Base-by-base conservation (phyloP, 2,888 invertebrate species). In the Troides helena region DNA sequence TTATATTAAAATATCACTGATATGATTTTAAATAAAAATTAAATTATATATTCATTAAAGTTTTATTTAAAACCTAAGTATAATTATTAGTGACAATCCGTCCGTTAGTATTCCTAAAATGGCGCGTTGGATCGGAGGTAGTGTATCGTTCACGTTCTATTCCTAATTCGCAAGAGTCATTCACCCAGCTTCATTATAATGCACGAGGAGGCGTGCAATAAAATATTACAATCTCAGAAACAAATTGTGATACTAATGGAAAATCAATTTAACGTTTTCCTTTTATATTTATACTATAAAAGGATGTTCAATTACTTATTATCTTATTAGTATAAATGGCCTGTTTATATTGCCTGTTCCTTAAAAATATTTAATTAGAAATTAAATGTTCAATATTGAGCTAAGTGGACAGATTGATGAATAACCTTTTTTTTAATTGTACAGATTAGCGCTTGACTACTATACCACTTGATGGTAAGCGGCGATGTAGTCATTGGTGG, bases 151-250 rank as follows among this genome's bases (percentile, higher is more conserved):
- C 81, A 81, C 78, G 76, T 78, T 79, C 79, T 77, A 79, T 79
- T 83, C 82, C 81, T 81, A 82, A 83, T 83, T 77, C 74, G 80
- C 71, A 69, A 69, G 79, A 82, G 86, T 84, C 88, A 83, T 88
- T 88, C 84, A 89, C 84, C 87, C 74, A 72, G 68, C 71, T 72
- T 74, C 77, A 79, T 80, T 80, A 78, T 77, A 76, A 84, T 80
- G 79, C 78, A 74, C 77, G 76, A 73, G 76, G 76, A 73, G 76
- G 74, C 78, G 77, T 75, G 70, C 56, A 53, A 62, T 57, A 56
- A 69, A 68, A 58, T 30, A 66, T 62, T 67, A 67, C 56, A 61
- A 43, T 50, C 69, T 69, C 39, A 73, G 70, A 72, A 68, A 71
- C 21, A 67, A 68, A 72, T 74, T 59, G 62, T 67, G 69, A 53